Conservation (phyloP, 2,113 vertebrate species). For the Furnarius figulus region DNA sequence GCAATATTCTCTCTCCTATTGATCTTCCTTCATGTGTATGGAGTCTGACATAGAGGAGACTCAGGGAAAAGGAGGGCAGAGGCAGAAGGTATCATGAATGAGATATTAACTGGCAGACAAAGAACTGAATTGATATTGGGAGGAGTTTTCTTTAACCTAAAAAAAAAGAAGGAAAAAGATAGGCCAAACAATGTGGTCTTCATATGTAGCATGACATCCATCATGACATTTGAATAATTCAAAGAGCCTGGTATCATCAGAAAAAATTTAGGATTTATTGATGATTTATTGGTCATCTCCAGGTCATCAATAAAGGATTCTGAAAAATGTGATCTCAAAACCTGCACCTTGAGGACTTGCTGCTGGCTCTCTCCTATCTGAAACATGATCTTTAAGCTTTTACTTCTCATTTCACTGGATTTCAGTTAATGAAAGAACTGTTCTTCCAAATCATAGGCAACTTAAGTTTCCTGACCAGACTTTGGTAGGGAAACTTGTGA, state of each 20-base stretch:
- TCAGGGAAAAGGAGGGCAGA: neutral
- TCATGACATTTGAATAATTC: neutral
- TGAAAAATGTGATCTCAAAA: neutral
- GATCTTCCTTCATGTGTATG: neutral
- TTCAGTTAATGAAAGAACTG: neutral
- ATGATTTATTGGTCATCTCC: neutral
- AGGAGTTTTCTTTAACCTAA: neutral
- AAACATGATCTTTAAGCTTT: neutral
- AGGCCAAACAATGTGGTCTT: neutral
- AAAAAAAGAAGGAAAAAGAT: neutral
- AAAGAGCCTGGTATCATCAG: neutral
- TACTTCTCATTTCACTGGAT: neutral
- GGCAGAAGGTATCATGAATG: neutral
- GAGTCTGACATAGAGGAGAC: neutral
- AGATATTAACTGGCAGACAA: neutral
- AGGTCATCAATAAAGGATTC: neutral
- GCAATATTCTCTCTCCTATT: fast-evolving
- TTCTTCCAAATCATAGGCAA: neutral
- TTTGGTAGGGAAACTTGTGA: neutral
- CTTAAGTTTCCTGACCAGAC: neutral
- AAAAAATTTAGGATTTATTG: neutral
- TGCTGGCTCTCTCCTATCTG: neutral
- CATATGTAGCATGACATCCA: neutral
- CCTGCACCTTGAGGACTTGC: neutral
- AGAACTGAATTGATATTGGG: neutral